These are phyloP conservation scores for Enteromius trimaculatus DNA, from an alignment of 2,797 vertebrate genomes.

Conservation along the genomic window DNA sequence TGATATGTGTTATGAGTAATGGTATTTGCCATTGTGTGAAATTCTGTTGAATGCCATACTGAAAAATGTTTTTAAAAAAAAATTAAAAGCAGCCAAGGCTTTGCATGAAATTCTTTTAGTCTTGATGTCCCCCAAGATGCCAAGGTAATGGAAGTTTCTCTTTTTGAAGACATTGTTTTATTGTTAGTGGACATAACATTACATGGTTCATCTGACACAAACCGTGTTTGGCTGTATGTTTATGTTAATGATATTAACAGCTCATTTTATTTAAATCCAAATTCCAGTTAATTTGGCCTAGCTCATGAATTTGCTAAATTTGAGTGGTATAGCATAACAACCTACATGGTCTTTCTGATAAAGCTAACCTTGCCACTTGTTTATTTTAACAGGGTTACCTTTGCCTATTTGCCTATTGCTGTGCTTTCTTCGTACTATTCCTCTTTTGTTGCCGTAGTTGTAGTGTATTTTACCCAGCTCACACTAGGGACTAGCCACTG, in stretches of 20 bases:
- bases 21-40: slow-evolving; percentile 21
- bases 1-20: slow-evolving; percentile 17
- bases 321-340: background rate
- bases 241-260: background rate
- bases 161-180: background rate
- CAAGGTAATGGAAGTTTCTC: background rate
- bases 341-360: background rate
- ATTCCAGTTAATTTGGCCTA: background rate
- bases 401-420: background rate
- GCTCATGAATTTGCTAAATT: background rate
- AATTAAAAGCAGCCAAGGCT: slow-evolving; percentile 22
- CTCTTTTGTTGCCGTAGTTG: slow-evolving; percentile 13
- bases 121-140: background rate
- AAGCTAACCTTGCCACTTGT: background rate
- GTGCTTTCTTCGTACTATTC: slow-evolving; percentile 2
- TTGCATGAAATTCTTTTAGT: slow-evolving; percentile 3
- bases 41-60: slow-evolving; percentile 22
- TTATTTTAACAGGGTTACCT: background rate
- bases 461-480: slow-evolving; percentile 4
- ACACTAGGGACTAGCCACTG: slow-evolving; percentile 37
- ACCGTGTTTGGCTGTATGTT: background rate
- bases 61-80: background rate
- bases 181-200: background rate
- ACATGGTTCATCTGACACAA: background rate
- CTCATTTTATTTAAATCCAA: slow-evolving; percentile 1